Evolutionary conservation across 2,888 invertebrate species (phyloP).

Genomic region (Hydraecia micacea): DNA sequence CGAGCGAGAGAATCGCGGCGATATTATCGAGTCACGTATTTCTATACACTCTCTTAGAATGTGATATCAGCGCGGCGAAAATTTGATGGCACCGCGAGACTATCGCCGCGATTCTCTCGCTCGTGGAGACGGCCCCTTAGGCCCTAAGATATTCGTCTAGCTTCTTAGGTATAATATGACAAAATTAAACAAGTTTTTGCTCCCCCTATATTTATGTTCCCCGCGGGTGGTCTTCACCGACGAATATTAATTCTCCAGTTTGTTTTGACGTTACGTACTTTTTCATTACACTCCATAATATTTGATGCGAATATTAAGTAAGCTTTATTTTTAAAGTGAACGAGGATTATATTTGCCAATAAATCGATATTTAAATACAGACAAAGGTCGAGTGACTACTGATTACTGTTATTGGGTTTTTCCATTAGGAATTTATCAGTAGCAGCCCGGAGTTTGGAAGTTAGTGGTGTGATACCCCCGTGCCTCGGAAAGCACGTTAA

Average conservation of each 20-base stretch:
- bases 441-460: not conserved
- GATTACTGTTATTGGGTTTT: not conserved
- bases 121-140: too few relatives aligned
- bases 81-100: too few relatives aligned
- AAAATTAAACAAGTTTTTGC: constrained; percentile 30
- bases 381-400: not conserved
- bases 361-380: constrained; percentile 25
- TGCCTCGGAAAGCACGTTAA: not conserved
- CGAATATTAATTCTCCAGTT: constrained; percentile 60
- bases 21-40: too few relatives aligned
- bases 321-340: constrained; percentile 21
- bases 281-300: constrained; percentile 27
- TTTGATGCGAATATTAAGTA: constrained; percentile 48
- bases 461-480: not conserved
- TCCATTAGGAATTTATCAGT: not conserved
- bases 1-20: too few relatives aligned
- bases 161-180: not conserved
- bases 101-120: too few relatives aligned
- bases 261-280: constrained; percentile 53
- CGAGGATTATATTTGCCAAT: constrained; percentile 38
- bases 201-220: constrained; percentile 36
- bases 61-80: too few relatives aligned
- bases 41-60: too few relatives aligned
- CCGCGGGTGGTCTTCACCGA: constrained; percentile 60
- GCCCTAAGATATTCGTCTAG: too few relatives aligned